Conservation (phyloP, 1,140 invertebrate genomes). For the Brachionus rubens region DNA sequence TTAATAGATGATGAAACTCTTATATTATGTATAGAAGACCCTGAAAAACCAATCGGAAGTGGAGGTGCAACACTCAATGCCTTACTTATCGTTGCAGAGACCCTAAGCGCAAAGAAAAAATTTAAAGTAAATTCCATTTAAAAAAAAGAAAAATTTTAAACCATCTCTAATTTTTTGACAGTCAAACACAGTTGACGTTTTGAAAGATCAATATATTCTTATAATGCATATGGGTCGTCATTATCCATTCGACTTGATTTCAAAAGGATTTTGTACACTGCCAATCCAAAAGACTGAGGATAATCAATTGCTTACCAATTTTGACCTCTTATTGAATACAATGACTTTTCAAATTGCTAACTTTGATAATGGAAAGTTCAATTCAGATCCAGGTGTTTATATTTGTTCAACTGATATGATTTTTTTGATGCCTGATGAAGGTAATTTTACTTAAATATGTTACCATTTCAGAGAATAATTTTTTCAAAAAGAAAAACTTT, state of each 20-base stretch:
- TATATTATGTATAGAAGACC: slow-evolving; percentile 60
- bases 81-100: slow-evolving; percentile 61
- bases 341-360: slow-evolving; percentile 27
- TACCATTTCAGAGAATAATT: neutral
- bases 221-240: slow-evolving; percentile 57
- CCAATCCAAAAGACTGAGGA: neutral
- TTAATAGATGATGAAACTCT: slow-evolving; percentile 55
- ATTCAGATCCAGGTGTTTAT: slow-evolving; percentile 60
- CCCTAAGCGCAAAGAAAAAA: slow-evolving; percentile 59
- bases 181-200: slow-evolving; percentile 60
- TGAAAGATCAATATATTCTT: slow-evolving; percentile 59
- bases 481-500: slow-evolving; percentile 1
- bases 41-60: slow-evolving; percentile 61
- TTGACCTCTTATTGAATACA: neutral
- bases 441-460: slow-evolving; percentile 45
- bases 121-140: slow-evolving; percentile 55
- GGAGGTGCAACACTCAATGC: slow-evolving; percentile 65
- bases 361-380: slow-evolving; percentile 32
- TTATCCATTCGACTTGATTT: slow-evolving; percentile 12
- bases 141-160: neutral
- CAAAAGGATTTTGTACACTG: slow-evolving; percentile 12
- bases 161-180: slow-evolving; percentile 48
- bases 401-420: slow-evolving; percentile 62
- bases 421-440: slow-evolving; percentile 51
- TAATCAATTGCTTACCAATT: neutral